Percentiles rank a stretch among this genome's conserved stretches.
Conservation (phyloP, 2,888 invertebrate species). For the Drosophila paucipuncta region DNA sequence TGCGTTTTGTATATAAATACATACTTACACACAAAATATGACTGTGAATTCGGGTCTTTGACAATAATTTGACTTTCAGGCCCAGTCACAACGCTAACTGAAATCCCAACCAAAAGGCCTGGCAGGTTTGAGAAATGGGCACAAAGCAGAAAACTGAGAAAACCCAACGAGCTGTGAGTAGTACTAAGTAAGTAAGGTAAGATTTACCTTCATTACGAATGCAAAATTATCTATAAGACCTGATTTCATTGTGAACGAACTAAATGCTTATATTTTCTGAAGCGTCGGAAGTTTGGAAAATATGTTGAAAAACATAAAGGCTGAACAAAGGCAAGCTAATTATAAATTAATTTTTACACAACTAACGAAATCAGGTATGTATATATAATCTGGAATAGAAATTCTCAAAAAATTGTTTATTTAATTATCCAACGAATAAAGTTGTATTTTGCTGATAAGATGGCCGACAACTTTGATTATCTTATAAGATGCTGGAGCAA, state of each 20-base stretch:
- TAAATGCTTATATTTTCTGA: not conserved
- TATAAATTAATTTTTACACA: not conserved
- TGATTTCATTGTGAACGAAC: not conserved
- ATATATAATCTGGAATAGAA: not conserved
- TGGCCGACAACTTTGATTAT: not conserved
- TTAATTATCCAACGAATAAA: not conserved
- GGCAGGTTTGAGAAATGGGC: slow-evolving; percentile 1
- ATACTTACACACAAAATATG: slow-evolving; percentile 8
- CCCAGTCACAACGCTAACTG: slow-evolving; percentile 57
- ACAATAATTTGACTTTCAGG: slow-evolving; percentile 55
- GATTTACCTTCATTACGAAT: slow-evolving; percentile 10
- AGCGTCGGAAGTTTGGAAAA: not conserved
- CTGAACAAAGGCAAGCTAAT: not conserved
- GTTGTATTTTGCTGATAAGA: not conserved
- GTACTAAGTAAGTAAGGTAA: not conserved
- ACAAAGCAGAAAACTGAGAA: not conserved
- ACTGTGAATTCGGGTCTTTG: slow-evolving; percentile 46
- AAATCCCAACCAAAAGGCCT: slow-evolving; percentile 47
- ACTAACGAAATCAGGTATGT: not conserved
- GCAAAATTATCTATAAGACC: not conserved
- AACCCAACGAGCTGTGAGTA: not conserved
- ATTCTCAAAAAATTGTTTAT: not conserved
- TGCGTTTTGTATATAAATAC: slow-evolving; percentile 30
- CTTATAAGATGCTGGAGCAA: not conserved
- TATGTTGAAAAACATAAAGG: not conserved